These are phyloP conservation scores for Bicyclus anynana DNA, from an alignment of 1,140 invertebrate species.

Conservation along the genomic window DNA sequence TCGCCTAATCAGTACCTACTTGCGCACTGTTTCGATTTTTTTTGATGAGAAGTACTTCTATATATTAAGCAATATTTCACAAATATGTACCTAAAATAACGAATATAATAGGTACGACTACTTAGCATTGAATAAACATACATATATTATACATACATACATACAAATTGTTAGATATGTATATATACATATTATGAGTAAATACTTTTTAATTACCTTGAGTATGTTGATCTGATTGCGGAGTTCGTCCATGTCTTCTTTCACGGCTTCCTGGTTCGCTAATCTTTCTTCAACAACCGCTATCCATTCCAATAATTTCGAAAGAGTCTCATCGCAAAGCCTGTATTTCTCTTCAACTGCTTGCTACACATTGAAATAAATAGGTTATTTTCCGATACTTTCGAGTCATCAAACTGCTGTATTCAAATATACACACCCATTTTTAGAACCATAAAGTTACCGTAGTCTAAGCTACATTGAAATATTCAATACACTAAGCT, in stretches of 20 bases:
- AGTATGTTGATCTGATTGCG: constrained; percentile 93
- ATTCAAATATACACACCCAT: constrained; percentile 27
- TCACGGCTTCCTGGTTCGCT: constrained; percentile 91
- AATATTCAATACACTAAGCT: constrained; percentile 29
- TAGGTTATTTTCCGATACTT: not conserved
- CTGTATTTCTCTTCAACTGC: constrained; percentile 96
- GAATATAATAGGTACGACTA: too few relatives aligned
- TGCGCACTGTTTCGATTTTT: too few relatives aligned
- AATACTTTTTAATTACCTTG: constrained; percentile 79
- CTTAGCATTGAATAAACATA: too few relatives aligned
- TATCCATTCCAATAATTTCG: constrained; percentile 93
- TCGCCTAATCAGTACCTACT: too few relatives aligned
- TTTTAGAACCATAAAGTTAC: constrained; percentile 22
- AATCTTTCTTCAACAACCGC: constrained; percentile 91
- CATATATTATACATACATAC: too few relatives aligned
- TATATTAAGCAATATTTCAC: too few relatives aligned
- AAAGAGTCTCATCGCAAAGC: constrained; percentile 90
- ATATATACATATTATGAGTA: too few relatives aligned
- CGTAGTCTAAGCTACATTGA: constrained; percentile 35
- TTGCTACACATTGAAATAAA: constrained; percentile 83
- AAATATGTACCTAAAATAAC: too few relatives aligned
- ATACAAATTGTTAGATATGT: too few relatives aligned
- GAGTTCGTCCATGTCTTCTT: constrained; percentile 92
- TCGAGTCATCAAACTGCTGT: not conserved
- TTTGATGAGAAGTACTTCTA: too few relatives aligned